A percentile compares a stretch with the other conserved stretches of the same genome.
Conservation (phyloP, 1,140 invertebrate genomes). For the Lasioglossum albipes region DNA sequence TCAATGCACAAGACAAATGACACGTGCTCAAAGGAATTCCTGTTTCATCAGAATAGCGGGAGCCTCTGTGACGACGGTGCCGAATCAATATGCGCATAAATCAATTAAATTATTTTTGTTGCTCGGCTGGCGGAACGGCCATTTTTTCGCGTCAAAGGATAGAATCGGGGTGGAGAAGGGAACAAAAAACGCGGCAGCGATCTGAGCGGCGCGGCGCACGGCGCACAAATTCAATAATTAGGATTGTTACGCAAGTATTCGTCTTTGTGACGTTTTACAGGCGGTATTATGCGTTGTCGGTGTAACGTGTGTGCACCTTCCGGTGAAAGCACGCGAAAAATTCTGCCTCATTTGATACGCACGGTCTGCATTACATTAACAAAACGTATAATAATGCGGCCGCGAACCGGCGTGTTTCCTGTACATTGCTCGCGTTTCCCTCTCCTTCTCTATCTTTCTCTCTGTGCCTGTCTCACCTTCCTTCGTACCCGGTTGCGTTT, state of each 20-base stretch:
- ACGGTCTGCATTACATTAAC: slow-evolving; percentile 42
- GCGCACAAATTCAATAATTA: slow-evolving; percentile 30
- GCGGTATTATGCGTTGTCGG: background rate
- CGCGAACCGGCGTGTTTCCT: slow-evolving; percentile 6
- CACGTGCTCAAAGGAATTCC: background rate
- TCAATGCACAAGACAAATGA: too few relatives aligned
- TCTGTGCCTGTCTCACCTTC: background rate
- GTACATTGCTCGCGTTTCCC: background rate
- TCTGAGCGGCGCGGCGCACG: too few relatives aligned
- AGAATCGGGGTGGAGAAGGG: background rate
- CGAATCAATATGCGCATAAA: background rate
- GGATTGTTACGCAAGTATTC: slow-evolving; percentile 31
- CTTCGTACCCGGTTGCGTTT: slow-evolving; percentile 10
- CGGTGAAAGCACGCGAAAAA: slow-evolving; percentile 29
- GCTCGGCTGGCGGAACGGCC: background rate
- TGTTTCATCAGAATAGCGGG: background rate
- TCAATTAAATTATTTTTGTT: slow-evolving; percentile 13
- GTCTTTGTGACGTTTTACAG: slow-evolving; percentile 14
- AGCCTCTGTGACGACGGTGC: background rate
- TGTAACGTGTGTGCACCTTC: background rate
- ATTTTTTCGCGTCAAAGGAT: background rate
- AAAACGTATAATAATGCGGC: slow-evolving; percentile 48
- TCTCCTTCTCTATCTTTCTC: too few relatives aligned
- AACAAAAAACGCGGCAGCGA: background rate
- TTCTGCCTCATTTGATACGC: slow-evolving; percentile 51